Conservation (phyloP, 2,113 vertebrate genomes). For the Tapirus terrestris region DNA sequence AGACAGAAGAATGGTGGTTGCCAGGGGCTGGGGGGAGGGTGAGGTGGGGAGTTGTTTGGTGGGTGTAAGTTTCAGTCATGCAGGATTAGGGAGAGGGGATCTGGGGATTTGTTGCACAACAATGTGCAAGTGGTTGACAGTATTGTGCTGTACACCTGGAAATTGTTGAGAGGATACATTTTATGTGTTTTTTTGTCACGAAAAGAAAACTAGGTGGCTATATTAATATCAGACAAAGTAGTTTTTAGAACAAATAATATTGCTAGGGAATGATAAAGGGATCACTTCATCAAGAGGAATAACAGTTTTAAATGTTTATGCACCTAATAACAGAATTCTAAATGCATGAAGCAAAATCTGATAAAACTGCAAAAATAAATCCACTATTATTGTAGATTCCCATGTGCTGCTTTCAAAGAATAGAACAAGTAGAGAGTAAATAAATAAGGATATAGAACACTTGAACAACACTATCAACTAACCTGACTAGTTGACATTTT, state of each 20-base stretch:
- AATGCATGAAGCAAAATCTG: not conserved
- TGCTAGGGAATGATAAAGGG: not conserved
- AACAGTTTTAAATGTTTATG: not conserved
- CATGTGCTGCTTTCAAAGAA: not conserved
- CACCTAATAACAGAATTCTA: not conserved
- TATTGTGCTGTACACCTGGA: not conserved
- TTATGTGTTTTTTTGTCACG: not conserved
- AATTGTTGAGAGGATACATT: not conserved
- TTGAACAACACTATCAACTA: not conserved
- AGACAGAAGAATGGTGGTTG: not conserved
- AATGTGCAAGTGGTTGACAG: not conserved
- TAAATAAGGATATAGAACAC: not conserved
- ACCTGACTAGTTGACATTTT: not conserved
- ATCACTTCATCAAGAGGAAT: not conserved
- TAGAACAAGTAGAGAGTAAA: not conserved
- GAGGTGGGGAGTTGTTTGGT: not conserved
- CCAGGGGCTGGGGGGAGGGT: not conserved
- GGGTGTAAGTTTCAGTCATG: not conserved
- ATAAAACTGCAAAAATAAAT: not conserved
- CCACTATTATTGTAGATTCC: not conserved
- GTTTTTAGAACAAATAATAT: not conserved
- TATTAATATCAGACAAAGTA: slow-evolving; percentile 11
- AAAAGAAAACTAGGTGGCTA: not conserved
- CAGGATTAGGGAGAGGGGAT: not conserved
- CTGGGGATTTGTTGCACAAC: not conserved